phyloP scores from a whole-genome alignment of 2,888 invertebrate genomes.

The Protonemura montana region DNA sequence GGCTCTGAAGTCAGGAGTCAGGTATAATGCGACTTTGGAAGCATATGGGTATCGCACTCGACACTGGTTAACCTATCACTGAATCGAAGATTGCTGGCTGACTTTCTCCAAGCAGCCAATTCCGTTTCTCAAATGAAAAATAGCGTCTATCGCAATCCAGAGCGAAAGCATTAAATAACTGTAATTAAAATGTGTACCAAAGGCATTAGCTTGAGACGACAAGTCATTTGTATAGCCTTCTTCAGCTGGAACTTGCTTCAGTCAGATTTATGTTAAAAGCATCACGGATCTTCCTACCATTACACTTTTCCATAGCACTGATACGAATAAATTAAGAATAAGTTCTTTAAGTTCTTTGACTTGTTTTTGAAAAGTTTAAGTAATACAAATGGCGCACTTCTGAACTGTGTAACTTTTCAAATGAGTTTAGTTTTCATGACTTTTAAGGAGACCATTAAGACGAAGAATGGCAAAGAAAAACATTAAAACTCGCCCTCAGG shows the following conservation, averaged over 20 bases:
- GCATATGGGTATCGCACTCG: too few species aligned
- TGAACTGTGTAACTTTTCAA: slow-evolving; percentile 43
- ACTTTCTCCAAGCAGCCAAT: too few species aligned
- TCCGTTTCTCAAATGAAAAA: neutral
- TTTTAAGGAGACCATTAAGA: slow-evolving; percentile 42
- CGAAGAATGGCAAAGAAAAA: slow-evolving; percentile 42
- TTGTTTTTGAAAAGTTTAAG: slow-evolving; percentile 41
- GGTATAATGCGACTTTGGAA: too few species aligned
- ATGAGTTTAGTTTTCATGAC: slow-evolving; percentile 42
- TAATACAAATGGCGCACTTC: slow-evolving; percentile 43
- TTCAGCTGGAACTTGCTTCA: neutral
- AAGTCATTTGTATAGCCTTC: neutral
- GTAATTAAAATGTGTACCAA: neutral
- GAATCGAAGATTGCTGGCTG: too few species aligned
- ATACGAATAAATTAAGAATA: slow-evolving; percentile 43
- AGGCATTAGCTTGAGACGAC: neutral
- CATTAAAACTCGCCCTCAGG: slow-evolving; percentile 41
- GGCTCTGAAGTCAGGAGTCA: too few species aligned
- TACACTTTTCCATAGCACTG: slow-evolving; percentile 23
- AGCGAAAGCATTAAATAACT: neutral
- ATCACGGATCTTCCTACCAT: neutral
- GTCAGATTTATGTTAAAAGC: slow-evolving; percentile 34
- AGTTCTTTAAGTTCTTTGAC: slow-evolving; percentile 41
- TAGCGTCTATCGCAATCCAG: neutral
- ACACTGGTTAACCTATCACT: too few species aligned